Conservation (phyloP, 2,888 invertebrate species). For the Cheiracanthium punctorium region DNA sequence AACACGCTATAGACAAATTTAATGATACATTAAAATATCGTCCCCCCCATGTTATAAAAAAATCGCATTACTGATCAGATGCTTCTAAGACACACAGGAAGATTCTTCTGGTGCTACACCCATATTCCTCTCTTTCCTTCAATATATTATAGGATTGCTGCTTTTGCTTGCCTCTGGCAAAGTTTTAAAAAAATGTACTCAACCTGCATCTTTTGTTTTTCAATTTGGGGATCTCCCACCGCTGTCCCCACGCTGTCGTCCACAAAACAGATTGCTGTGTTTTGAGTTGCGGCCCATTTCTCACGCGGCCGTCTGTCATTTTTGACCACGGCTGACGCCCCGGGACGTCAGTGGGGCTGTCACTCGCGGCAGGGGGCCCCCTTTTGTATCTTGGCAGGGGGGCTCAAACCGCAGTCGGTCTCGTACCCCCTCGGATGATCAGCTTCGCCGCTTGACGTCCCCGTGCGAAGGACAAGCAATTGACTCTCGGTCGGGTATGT, state of each 20-base stretch:
- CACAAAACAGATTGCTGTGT: slow-evolving; percentile 58
- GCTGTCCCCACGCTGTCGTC: slow-evolving; percentile 13
- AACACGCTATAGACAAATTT: too few species aligned
- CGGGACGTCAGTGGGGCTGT: slow-evolving; percentile 62
- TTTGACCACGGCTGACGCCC: slow-evolving; percentile 64
- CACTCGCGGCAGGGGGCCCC: slow-evolving; percentile 52
- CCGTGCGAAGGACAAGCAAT: slow-evolving; percentile 54
- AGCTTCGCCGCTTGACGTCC: slow-evolving; percentile 48
- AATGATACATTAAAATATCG: too few species aligned
- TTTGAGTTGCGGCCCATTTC: slow-evolving; percentile 62
- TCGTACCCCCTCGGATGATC: slow-evolving; percentile 25
- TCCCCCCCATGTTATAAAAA: too few species aligned
- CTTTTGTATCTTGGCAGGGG: slow-evolving; percentile 43
- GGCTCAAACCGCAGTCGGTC: slow-evolving; percentile 42
- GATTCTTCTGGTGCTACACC: too few species aligned
- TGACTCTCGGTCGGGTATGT: slow-evolving; percentile 39
- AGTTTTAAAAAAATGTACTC: too few species aligned
- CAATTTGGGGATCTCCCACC: not conserved
- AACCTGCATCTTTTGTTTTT: not conserved
- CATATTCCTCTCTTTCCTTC: too few species aligned
- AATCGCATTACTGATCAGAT: too few species aligned
- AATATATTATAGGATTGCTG: too few species aligned
- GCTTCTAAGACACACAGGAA: too few species aligned
- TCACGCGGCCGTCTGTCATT: slow-evolving; percentile 66
- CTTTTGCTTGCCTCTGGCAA: too few species aligned